Percentiles rank a stretch among this genome's conserved stretches.
Conservation (phyloP, 1,140 invertebrate species). For the Drosophila bipectinata region DNA sequence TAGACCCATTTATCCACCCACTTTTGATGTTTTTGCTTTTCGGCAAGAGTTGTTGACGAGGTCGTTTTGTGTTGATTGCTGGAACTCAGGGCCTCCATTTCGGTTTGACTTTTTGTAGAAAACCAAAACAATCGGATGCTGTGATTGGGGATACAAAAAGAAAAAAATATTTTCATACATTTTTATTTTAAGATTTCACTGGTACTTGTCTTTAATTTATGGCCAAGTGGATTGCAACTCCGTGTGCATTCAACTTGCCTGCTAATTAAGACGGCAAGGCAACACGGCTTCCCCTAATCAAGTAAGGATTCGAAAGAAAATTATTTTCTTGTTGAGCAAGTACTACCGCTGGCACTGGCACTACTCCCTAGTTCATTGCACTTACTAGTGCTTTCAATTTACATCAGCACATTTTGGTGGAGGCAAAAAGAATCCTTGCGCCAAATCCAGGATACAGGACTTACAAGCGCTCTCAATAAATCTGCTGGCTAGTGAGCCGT, state of each 20-base stretch:
- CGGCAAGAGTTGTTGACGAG: conserved; percentile 73
- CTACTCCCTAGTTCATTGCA: background rate
- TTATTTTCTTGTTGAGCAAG: background rate
- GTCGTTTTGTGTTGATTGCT: conserved; percentile 81
- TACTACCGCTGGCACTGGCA: background rate
- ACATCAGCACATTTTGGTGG: conserved; percentile 4
- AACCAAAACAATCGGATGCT: background rate
- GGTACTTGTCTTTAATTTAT: too few species aligned
- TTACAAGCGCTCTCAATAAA: conserved; percentile 60
- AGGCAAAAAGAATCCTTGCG: conserved; percentile 1
- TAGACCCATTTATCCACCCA: conserved; percentile 28
- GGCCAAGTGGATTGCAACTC: background rate
- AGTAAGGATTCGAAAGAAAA: background rate
- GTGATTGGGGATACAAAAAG: conserved; percentile 39
- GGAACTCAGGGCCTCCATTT: conserved; percentile 41
- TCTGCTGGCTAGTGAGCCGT: conserved; percentile 66
- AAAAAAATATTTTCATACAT: conserved; percentile 26
- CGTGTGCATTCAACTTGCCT: background rate
- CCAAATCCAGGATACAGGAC: conserved; percentile 25
- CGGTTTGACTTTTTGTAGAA: conserved; percentile 55
- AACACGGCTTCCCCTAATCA: background rate
- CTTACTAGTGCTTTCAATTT: conserved; percentile 35
- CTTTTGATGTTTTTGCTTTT: conserved; percentile 74
- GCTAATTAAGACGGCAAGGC: background rate
- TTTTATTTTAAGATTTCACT: too few species aligned